Evolutionary conservation across 2,888 invertebrate genomes (phyloP).

Genomic region (Dysmachus trigonus): DNA sequence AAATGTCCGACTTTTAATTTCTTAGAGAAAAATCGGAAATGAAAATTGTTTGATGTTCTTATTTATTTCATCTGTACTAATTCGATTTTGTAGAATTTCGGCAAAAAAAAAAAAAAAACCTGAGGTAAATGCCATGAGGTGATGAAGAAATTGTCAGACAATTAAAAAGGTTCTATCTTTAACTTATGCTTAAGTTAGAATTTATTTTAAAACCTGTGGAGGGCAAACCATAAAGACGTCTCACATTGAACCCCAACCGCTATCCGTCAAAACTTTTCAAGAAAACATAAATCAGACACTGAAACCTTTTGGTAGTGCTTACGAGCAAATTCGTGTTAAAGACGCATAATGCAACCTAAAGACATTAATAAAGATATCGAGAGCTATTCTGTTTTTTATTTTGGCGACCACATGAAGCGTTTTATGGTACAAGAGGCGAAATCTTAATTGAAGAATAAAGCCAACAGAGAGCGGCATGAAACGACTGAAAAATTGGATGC

Average conservation of each 20-base stretch:
- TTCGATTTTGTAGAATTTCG: neutral
- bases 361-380: constrained; percentile 50
- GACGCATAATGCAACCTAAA: constrained; percentile 47
- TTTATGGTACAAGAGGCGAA: constrained; percentile 33
- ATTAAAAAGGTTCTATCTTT: neutral
- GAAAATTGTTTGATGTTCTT: neutral
- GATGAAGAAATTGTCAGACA: neutral
- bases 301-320: constrained; percentile 2
- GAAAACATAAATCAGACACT: constrained; percentile 46
- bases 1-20: constrained; percentile 47
- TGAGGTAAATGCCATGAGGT: neutral
- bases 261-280: constrained; percentile 49
- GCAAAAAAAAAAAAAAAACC: neutral
- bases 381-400: neutral
- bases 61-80: neutral
- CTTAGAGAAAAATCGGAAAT: constrained; percentile 34
- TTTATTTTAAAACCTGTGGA: neutral
- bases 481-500: neutral
- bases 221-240: neutral
- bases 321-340: constrained; percentile 47
- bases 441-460: constrained; percentile 42
- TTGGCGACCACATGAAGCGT: constrained; percentile 43
- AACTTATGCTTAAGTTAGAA: neutral
- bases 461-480: neutral
- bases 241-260: constrained; percentile 45